These are phyloP conservation scores for Selenia dentaria DNA, from an alignment of 2,888 invertebrate species.

Conservation along the genomic window DNA sequence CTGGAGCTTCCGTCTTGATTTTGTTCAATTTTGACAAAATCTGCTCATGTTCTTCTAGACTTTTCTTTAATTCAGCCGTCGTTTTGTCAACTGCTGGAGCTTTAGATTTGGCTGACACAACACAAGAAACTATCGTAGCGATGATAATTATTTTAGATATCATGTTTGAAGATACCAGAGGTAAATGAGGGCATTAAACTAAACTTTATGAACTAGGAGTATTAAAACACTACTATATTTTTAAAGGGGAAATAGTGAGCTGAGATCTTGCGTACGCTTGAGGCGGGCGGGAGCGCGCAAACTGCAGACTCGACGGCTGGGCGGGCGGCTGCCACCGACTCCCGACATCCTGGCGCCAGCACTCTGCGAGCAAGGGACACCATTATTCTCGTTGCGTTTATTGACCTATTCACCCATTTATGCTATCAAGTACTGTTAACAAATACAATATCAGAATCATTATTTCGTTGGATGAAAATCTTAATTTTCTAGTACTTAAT, in stretches of 20 bases:
- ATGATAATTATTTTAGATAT: background rate
- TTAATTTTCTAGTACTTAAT: too few relatives aligned
- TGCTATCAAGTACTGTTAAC: too few relatives aligned
- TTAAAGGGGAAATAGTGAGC: background rate
- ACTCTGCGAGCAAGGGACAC: conserved; percentile 10
- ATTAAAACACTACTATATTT: background rate
- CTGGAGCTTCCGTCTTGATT: conserved; percentile 53
- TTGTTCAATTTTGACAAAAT: conserved; percentile 47
- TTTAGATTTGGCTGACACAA: conserved; percentile 39
- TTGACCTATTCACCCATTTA: conserved; percentile 16
- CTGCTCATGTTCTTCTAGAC: conserved; percentile 57
- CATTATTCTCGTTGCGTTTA: conserved; percentile 21
- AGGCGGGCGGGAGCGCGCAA: conserved; percentile 37
- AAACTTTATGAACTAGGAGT: background rate
- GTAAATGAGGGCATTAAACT: too few relatives aligned
- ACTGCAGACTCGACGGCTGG: conserved; percentile 38
- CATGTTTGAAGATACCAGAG: conserved; percentile 1
- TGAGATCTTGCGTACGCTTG: conserved; percentile 7
- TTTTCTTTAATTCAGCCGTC: conserved; percentile 58
- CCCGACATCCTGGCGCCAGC: conserved; percentile 57
- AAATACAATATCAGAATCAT: too few relatives aligned
- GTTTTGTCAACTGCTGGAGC: conserved; percentile 36
- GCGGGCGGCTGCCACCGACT: conserved; percentile 36
- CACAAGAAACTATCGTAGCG: conserved; percentile 1
- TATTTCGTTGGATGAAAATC: too few relatives aligned